phyloP scores from a whole-genome alignment of 2,888 invertebrate genomes.

The Trissolcus japonicus region DNA sequence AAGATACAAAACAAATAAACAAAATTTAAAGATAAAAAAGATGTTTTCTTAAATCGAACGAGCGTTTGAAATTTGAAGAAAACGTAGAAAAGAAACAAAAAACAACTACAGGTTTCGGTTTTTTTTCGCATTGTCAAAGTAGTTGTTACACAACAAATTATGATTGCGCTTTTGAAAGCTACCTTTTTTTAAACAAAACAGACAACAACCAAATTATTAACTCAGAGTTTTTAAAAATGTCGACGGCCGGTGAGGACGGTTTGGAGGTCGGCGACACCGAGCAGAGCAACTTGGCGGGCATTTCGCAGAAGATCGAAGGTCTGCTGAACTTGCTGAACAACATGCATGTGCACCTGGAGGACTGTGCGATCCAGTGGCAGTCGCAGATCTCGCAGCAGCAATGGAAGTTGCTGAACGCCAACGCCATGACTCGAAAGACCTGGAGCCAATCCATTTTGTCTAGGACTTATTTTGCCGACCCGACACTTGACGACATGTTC shows the following conservation, averaged over 20 bases:
- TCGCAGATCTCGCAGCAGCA: slow-evolving; percentile 66
- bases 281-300: background rate
- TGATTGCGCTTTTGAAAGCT: too few relatives aligned
- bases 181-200: background rate
- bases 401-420: slow-evolving; percentile 65
- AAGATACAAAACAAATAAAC: too few relatives aligned
- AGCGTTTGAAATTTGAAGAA: too few relatives aligned
- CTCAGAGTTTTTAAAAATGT: slow-evolving; percentile 17
- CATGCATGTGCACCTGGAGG: slow-evolving; percentile 65
- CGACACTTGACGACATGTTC: slow-evolving; percentile 66
- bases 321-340: slow-evolving; percentile 58
- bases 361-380: slow-evolving; percentile 68
- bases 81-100: too few relatives aligned
- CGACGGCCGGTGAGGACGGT: slow-evolving; percentile 9
- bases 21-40: too few relatives aligned
- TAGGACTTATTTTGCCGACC: slow-evolving; percentile 67
- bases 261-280: slow-evolving; percentile 17
- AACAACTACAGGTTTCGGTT: too few relatives aligned
- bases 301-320: background rate
- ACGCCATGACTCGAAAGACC: slow-evolving; percentile 49
- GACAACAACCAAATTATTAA: background rate
- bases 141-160: too few relatives aligned
- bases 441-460: slow-evolving; percentile 65
- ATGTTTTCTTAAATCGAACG: too few relatives aligned
- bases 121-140: too few relatives aligned